Evolutionary conservation across 2,797 vertebrate species (phyloP).

Genomic region (Sebastiscus tertius): DNA sequence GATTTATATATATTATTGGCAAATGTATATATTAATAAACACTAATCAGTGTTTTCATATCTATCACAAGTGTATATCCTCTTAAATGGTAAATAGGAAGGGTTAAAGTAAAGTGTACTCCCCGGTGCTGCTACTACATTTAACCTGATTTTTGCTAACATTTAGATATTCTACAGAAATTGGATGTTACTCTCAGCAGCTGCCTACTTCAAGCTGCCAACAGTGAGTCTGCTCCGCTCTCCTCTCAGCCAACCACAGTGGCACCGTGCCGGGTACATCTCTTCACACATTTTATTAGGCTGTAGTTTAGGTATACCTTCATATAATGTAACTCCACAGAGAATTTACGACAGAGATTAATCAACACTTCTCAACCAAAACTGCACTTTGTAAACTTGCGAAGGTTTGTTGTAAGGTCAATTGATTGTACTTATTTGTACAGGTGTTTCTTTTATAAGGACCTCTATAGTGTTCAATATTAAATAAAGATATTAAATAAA

Average conservation of each 20-base stretch:
- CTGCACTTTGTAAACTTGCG: neutral
- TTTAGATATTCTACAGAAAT: conserved; percentile 40
- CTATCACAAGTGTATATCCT: neutral
- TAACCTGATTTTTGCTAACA: conserved; percentile 5
- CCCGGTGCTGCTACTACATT: neutral
- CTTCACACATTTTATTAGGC: conserved; percentile 36
- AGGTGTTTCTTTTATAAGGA: neutral
- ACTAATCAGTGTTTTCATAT: neutral
- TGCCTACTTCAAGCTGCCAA: conserved; percentile 40
- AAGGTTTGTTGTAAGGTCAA: neutral
- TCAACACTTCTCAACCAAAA: neutral
- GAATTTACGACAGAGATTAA: neutral
- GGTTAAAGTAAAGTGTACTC: neutral
- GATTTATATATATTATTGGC: neutral
- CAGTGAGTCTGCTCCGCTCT: conserved; percentile 2
- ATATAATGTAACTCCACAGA: neutral
- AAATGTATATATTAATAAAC: neutral
- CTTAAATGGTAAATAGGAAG: neutral
- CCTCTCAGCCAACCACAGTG: conserved; percentile 42
- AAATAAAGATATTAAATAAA: neutral
- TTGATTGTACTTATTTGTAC: neutral
- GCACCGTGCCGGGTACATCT: conserved; percentile 45
- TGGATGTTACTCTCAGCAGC: conserved; percentile 46
- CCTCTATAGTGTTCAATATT: neutral
- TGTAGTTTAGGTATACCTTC: conserved; percentile 31